Percentiles rank a stretch among this genome's conserved stretches.
These are phyloP conservation scores for Argya squamiceps DNA, from an alignment of 2,797 vertebrate genomes.

Conservation along the genomic window DNA sequence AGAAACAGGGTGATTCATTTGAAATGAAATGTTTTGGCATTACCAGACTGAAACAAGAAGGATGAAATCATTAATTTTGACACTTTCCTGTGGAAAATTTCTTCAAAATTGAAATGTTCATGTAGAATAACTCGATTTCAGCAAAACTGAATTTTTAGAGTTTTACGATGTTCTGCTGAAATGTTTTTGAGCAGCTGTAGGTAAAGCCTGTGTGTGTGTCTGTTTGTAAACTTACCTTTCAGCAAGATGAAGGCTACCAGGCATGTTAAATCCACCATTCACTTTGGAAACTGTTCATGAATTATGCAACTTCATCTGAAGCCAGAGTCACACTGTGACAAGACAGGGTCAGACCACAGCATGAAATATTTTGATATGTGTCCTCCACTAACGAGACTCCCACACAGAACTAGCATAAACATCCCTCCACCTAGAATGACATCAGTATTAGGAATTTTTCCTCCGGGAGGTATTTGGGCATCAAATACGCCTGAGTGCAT, in stretches of 20 bases:
- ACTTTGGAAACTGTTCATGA: not conserved
- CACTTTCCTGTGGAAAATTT: not conserved
- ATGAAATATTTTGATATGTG: slow-evolving; percentile 5
- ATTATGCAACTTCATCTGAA: slow-evolving; percentile 6
- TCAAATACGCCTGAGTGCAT: not conserved
- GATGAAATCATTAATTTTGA: slow-evolving; percentile 26
- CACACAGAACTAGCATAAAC: not conserved
- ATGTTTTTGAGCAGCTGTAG: not conserved
- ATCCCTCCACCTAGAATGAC: not conserved
- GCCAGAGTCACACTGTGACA: not conserved
- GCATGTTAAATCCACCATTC: not conserved
- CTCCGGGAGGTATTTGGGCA: not conserved
- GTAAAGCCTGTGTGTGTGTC: not conserved
- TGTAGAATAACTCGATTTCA: not conserved
- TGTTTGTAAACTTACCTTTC: not conserved
- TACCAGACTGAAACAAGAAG: slow-evolving; percentile 5
- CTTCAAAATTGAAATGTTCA: not conserved
- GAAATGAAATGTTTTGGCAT: slow-evolving; percentile 25
- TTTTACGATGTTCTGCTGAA: not conserved
- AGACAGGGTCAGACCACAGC: slow-evolving; percentile 10
- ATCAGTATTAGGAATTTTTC: not conserved
- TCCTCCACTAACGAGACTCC: not conserved
- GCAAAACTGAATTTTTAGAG: not conserved
- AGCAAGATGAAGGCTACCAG: not conserved
- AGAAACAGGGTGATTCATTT: not conserved